These are phyloP conservation scores for Brotula barbata DNA, from an alignment of 2,797 vertebrate species.

Conservation along the genomic window DNA sequence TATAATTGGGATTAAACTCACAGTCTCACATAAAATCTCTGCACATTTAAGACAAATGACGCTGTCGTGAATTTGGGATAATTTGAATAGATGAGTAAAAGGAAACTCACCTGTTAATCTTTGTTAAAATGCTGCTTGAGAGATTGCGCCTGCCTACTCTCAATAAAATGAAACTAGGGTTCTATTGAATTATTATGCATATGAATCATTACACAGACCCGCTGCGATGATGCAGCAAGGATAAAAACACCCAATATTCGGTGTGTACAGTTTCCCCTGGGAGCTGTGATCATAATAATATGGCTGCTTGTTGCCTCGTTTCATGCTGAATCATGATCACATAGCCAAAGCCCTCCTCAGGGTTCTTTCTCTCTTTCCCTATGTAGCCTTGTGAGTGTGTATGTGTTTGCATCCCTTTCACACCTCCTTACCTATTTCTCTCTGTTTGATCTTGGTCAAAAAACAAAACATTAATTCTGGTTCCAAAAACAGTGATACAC, in stretches of 20 bases:
- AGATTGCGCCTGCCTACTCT: slow-evolving; percentile 9
- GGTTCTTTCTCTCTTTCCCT: neutral
- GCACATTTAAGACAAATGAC: slow-evolving; percentile 14
- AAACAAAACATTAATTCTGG: slow-evolving; percentile 21
- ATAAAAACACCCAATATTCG: slow-evolving; percentile 65
- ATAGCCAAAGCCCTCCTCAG: slow-evolving; percentile 25
- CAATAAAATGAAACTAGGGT: slow-evolving; percentile 13
- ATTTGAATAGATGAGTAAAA: slow-evolving; percentile 1
- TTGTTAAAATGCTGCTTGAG: neutral
- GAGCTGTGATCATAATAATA: slow-evolving; percentile 64
- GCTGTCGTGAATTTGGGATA: slow-evolving; percentile 6
- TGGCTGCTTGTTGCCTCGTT: slow-evolving; percentile 69
- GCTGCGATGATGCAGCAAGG: slow-evolving; percentile 65
- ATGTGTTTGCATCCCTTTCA: too few relatives aligned
- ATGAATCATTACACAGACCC: slow-evolving; percentile 55
- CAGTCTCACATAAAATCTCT: too few relatives aligned
- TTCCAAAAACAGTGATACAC: slow-evolving; percentile 14
- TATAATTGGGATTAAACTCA: too few relatives aligned
- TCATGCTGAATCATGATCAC: slow-evolving; percentile 68
- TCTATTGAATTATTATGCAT: slow-evolving; percentile 32
- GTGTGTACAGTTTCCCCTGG: slow-evolving; percentile 55
- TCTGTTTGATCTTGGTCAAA: slow-evolving; percentile 24
- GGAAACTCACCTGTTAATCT: slow-evolving; percentile 19
- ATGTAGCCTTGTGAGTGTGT: too few relatives aligned
- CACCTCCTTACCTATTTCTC: slow-evolving; percentile 28